Evolutionary conservation across 2,797 vertebrate species (phyloP).

Genomic region (Denticeps clupeoides): DNA sequence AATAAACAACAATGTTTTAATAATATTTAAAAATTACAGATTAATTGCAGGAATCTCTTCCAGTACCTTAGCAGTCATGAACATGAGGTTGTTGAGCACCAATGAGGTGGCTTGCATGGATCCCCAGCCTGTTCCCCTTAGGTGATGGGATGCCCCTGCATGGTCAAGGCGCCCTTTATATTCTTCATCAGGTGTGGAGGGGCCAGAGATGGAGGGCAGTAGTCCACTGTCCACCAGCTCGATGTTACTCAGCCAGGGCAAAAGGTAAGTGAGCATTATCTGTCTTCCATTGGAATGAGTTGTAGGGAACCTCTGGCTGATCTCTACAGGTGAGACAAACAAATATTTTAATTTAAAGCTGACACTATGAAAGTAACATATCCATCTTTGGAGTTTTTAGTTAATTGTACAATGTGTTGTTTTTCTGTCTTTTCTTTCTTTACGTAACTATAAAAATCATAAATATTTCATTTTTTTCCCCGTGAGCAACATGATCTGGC

Average conservation of each 20-base stretch:
- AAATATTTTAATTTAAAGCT: no score
- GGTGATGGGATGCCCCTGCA: no score
- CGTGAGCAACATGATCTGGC: no score
- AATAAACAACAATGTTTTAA: no score
- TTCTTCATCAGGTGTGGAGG: slow-evolving; percentile 87
- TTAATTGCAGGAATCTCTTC: no score
- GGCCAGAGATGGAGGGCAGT: slow-evolving; percentile 87
- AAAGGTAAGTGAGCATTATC: slow-evolving; percentile 94
- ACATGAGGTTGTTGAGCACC: slow-evolving; percentile 98
- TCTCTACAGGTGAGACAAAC: slow-evolving; percentile 66
- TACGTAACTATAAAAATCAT: no score
- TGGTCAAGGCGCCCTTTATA: slow-evolving; percentile 62
- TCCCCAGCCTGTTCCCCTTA: slow-evolving; percentile 92
- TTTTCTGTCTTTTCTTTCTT: no score
- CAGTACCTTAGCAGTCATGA: slow-evolving; percentile 99
- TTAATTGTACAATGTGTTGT: no score
- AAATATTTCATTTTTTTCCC: no score
- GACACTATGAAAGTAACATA: no score
- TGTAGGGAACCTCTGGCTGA: slow-evolving; percentile 91
- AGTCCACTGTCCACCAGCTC: slow-evolving; percentile 88
- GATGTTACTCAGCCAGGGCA: slow-evolving; percentile 95
- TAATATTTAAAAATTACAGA: no score
- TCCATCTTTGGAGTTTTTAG: no score
- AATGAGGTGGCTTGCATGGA: slow-evolving; percentile 90
- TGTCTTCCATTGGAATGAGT: slow-evolving; percentile 93